Evolutionary conservation across 1,140 invertebrate genomes (phyloP), one percentile per base, ranked within the genome.

Genomic region (Aphaenogaster rudis): DNA sequence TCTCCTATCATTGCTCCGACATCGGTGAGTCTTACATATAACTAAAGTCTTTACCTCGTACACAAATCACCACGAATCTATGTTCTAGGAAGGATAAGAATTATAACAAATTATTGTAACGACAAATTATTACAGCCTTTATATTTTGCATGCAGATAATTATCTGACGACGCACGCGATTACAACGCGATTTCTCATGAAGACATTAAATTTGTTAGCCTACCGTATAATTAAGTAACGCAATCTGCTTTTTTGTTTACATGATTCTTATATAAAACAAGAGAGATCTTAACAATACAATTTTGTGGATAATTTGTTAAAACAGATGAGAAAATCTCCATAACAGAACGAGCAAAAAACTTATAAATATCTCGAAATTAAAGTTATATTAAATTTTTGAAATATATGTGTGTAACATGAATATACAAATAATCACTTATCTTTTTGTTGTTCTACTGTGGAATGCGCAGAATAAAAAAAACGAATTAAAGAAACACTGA

Each of bases 1-100:
- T 84, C 80, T 84, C 28, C 69, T 74, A 76, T 76, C 80, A 76
- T 61, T 61, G 69, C 52, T 7, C 54, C 39, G 42, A 61, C 48
- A 54, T 82, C 39, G 21, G 79, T 39, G 42, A 33, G 5, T 36
- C 54, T 61, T 61, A 61, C 69, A 48, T 52, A 42, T 67, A 42
- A 80, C 28, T 84, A 7, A n/a, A 74, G 28, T 48, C 54, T 74
- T 59, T 61, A 48, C n/a, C n/a, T 33, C 28, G 54, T 61, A n/a
- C 42, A 59, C 39, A 57, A 57, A 82, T 59, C 36, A 45, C 11
- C 42, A 48, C 39, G 17, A 42, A 81, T 42, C 57, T 81, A n/a
- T 15, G 78, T 42, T 1, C 8, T 11, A 21, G 13, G 1, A 28
- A 45, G 36, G 50, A n/a, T 39, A 50, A 21, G n/a, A 69, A 28